Conservation (phyloP, 2,888 invertebrate species). For the Dioctria rufipes region DNA sequence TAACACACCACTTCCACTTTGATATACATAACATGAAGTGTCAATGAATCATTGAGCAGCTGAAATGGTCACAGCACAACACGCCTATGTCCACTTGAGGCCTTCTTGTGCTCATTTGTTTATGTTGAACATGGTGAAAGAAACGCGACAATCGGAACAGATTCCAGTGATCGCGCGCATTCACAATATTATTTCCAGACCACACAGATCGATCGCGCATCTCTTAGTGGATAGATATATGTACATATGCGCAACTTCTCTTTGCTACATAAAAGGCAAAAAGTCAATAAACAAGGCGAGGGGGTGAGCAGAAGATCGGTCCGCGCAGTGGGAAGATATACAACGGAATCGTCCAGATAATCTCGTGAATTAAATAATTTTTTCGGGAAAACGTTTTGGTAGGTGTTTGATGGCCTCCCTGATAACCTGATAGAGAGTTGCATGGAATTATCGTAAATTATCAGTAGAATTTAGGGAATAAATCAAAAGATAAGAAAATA, state of each 20-base stretch:
- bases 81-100: conserved; percentile 18
- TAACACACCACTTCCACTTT: conserved; percentile 10
- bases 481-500: not conserved
- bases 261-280: conserved; percentile 8
- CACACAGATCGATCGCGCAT: conserved; percentile 38
- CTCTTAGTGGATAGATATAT: not conserved
- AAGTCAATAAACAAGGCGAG: conserved; percentile 30
- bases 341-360: not conserved
- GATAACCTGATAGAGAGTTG: not conserved
- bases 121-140: conserved; percentile 26
- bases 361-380: conserved; percentile 1
- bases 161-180: conserved; percentile 13
- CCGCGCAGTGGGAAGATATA: conserved; percentile 1
- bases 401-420: conserved; percentile 5
- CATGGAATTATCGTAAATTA: conserved; percentile 29
- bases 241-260: not conserved
- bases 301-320: not conserved
- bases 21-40: conserved; percentile 21
- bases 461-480: conserved; percentile 10
- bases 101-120: conserved; percentile 18
- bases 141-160: conserved; percentile 40
- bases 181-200: conserved; percentile 19
- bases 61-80: conserved; percentile 20
- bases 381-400: not conserved
- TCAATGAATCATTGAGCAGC: conserved; percentile 33